Percentiles rank a stretch among this genome's conserved stretches.
These are phyloP conservation scores for Brachypteracias leptosomus DNA, from an alignment of 2,113 vertebrate species.

Conservation along the genomic window DNA sequence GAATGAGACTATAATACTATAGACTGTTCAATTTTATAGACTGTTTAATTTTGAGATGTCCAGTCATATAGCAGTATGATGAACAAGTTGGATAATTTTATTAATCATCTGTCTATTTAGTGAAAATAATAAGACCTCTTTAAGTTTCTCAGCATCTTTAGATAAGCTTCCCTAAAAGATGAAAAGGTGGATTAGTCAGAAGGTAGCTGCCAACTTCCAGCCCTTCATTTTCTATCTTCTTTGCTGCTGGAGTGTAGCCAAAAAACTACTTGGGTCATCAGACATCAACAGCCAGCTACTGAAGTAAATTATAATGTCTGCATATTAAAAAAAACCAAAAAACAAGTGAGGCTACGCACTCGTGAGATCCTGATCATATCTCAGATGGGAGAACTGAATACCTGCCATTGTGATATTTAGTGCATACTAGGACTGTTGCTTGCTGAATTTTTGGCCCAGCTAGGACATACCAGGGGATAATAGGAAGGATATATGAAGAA, in stretches of 20 bases:
- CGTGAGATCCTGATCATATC: neutral
- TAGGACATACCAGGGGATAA: neutral
- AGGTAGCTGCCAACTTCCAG: constrained; percentile 36
- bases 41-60: neutral
- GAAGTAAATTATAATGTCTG: constrained; percentile 12
- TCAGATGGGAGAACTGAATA: constrained; percentile 3
- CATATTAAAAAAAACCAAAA: neutral
- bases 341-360: constrained; percentile 3
- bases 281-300: constrained; percentile 6
- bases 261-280: constrained; percentile 45
- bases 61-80: neutral
- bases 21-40: neutral
- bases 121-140: constrained; percentile 11
- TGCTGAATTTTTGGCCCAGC: neutral
- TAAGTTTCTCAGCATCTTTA: neutral
- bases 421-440: neutral
- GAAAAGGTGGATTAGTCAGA: constrained; percentile 36
- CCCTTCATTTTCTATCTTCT: constrained; percentile 19
- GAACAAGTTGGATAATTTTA: neutral
- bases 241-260: constrained; percentile 8
- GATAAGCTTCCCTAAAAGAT: neutral
- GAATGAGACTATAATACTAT: neutral
- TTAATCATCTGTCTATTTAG: neutral
- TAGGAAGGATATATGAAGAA: neutral
- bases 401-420: neutral